These are phyloP conservation scores for Edolisoma coerulescens DNA, from an alignment of 2,113 vertebrate genomes.

Conservation along the genomic window DNA sequence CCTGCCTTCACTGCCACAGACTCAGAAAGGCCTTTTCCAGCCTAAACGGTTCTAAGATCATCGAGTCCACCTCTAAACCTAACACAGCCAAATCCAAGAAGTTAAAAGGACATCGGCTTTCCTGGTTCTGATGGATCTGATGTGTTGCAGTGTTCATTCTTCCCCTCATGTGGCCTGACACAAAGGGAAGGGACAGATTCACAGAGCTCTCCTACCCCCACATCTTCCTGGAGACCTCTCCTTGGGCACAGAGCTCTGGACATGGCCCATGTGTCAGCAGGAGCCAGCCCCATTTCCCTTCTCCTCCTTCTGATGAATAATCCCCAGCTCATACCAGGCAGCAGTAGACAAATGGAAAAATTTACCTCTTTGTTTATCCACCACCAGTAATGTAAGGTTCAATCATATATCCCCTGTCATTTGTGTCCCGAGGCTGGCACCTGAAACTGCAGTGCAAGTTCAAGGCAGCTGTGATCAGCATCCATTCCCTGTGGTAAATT, in stretches of 20 bases:
- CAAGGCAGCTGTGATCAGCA: background rate
- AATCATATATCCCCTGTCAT: background rate
- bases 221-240: background rate
- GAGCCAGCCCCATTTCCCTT: background rate
- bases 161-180: background rate
- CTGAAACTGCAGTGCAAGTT: background rate
- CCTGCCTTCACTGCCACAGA: background rate
- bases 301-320: background rate
- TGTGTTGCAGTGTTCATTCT: background rate
- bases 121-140: background rate
- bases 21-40: background rate
- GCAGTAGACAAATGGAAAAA: constrained; percentile 19
- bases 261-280: background rate
- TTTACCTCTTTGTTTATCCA: background rate
- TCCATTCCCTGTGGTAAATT: background rate
- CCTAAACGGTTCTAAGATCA: background rate
- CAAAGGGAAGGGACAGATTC: background rate
- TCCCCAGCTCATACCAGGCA: background rate
- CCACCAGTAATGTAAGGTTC: background rate
- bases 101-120: background rate
- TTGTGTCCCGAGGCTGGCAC: background rate
- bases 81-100: background rate
- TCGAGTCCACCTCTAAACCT: background rate
- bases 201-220: fast-evolving
- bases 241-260: background rate